phyloP scores from a whole-genome alignment of 2,113 vertebrate species.

The Willisornis vidua region DNA sequence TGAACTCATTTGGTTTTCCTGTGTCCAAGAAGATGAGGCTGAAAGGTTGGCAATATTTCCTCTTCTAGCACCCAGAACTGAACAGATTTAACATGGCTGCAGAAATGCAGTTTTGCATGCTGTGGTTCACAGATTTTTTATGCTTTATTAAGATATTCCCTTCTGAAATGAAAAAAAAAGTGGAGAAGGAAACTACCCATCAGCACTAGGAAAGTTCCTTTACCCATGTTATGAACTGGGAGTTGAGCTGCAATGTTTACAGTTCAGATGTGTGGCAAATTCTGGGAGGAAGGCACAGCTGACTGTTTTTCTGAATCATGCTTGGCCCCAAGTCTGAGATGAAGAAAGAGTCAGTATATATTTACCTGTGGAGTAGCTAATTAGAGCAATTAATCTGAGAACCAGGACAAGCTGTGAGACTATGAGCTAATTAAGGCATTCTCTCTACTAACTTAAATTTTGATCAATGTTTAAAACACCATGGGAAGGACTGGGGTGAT shows the following conservation, averaged over 20 bases:
- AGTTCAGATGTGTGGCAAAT: not conserved
- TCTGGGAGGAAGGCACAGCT: not conserved
- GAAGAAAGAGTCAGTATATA: not conserved
- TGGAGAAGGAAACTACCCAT: not conserved
- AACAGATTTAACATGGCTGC: not conserved
- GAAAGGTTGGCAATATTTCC: not conserved
- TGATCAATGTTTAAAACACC: not conserved
- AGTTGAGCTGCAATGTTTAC: not conserved
- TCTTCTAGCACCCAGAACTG: not conserved
- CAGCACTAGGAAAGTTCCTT: not conserved
- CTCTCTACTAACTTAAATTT: conserved; percentile 13
- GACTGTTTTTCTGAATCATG: not conserved
- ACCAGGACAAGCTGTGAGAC: conserved; percentile 12
- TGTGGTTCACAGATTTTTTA: not conserved
- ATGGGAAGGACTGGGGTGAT: not conserved
- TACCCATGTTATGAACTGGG: not conserved
- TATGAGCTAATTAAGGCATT: not conserved
- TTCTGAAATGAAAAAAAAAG: not conserved
- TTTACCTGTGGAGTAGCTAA: conserved; percentile 24
- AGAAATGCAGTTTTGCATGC: not conserved
- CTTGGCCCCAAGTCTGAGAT: not conserved
- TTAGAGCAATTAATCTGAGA: conserved; percentile 43
- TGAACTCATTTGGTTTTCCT: not conserved
- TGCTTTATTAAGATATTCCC: not conserved
- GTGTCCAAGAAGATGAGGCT: not conserved